Evolutionary conservation across 2,888 invertebrate genomes (phyloP), one percentile per base, ranked within the genome.

Genomic region (Tortrix viridana): DNA sequence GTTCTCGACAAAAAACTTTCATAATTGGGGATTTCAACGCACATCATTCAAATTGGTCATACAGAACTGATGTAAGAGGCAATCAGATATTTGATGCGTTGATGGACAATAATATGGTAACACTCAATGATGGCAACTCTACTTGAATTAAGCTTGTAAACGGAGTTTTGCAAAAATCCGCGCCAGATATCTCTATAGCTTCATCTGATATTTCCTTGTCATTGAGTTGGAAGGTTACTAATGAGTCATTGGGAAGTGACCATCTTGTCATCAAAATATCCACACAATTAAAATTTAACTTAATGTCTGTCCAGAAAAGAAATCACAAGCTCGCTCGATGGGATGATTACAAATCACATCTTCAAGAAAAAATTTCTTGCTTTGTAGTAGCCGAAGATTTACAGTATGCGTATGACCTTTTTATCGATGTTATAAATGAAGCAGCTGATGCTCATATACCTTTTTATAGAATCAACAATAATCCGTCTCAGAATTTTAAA

Each of bases 21-120:
- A 57, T 67, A 9, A 26, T 57, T 7, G 67, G 56, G 4, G 70
- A 71, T 53, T 63, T 70, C 22, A 71, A 71, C 16, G 67, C 44
- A 0, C 71, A 70, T 37, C 71, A 73, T 49, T 18, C 64, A 2
- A 67, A 48, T 20, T 71, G 72, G 70, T 70, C 70, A 0, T 41
- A 43, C 18, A 70, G 63, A 60, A 67, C 52, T 1, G 65, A 73
- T 41, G 3, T 12, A 5, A 58, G 70, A 47, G 73, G 71, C 3
- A 7, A 5, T 7, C 67, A 66, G 60, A 53, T 73, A 0, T 61
- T 66, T 20, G 69, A 71, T 4, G 12, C 68, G 0, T 12, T 60
- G 3, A 7, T 60, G 14, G 69, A 69, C 5, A 23, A 55, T 23
- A 38, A 61, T 14, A 67, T 67, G 46, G 58, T 65, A 1, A 32